phyloP scores from a whole-genome alignment of 2,888 invertebrate genomes.

The Nomada flava region DNA sequence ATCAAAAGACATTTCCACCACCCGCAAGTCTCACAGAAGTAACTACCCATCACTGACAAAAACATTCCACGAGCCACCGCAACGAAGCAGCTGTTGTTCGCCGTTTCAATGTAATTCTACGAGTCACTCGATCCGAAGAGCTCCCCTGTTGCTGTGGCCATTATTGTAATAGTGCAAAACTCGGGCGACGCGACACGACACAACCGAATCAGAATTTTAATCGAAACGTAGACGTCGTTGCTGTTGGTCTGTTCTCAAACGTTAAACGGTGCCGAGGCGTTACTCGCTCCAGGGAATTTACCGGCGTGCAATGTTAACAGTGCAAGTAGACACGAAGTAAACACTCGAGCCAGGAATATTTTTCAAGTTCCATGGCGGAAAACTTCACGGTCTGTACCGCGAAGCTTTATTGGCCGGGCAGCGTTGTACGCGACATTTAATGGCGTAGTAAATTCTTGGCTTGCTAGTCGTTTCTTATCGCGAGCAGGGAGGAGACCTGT shows the following conservation, averaged over 20 bases:
- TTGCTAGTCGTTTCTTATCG: slow-evolving; percentile 41
- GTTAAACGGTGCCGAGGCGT: slow-evolving; percentile 19
- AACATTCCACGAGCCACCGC: neutral
- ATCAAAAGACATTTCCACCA: too few species aligned
- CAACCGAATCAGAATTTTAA: slow-evolving; percentile 30
- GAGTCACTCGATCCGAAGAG: neutral
- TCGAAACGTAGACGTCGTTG: slow-evolving; percentile 1
- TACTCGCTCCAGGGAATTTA: slow-evolving; percentile 7
- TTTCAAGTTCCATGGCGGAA: slow-evolving; percentile 20
- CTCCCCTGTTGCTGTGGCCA: neutral
- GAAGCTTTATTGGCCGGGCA: slow-evolving; percentile 34
- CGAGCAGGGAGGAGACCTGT: neutral
- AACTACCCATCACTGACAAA: neutral
- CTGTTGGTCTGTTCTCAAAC: neutral
- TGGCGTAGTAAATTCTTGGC: slow-evolving; percentile 51
- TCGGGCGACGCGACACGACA: slow-evolving; percentile 8
- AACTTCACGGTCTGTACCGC: slow-evolving; percentile 12
- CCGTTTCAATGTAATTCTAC: neutral
- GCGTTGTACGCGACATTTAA: slow-evolving; percentile 52
- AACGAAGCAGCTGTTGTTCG: neutral
- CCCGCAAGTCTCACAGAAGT: too few species aligned
- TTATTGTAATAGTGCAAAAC: slow-evolving; percentile 27
- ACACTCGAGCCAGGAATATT: slow-evolving; percentile 25
- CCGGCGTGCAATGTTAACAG: slow-evolving; percentile 1
- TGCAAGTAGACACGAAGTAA: neutral